phyloP scores from a whole-genome alignment of 1,140 invertebrate genomes.

The Caenorhabditis brenneri region DNA sequence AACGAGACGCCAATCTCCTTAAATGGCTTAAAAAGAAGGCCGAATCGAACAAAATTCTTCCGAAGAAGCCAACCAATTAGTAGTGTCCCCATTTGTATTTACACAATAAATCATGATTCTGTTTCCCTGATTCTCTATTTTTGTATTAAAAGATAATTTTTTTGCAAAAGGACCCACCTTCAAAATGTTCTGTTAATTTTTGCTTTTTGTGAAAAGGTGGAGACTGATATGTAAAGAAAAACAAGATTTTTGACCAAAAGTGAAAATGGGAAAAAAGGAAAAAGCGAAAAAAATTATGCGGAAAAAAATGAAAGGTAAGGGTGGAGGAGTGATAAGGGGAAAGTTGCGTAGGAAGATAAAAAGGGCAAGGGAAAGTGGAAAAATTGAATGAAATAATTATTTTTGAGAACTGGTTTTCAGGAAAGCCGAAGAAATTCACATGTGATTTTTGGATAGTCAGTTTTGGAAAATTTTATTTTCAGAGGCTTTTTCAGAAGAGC shows the following conservation, averaged over 20 bases:
- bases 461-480: too few relatives aligned
- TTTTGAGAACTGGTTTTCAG: not conserved
- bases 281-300: not conserved
- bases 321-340: constrained; percentile 15
- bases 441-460: too few relatives aligned
- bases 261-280: not conserved
- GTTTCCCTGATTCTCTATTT: not conserved
- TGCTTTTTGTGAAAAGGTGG: not conserved
- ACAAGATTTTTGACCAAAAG: not conserved
- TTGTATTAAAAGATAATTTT: too few relatives aligned
- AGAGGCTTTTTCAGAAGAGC: too few relatives aligned
- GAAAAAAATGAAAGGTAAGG: not conserved
- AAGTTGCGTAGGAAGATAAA: not conserved
- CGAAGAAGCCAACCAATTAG: not conserved
- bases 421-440: too few relatives aligned
- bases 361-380: not conserved
- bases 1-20: not conserved
- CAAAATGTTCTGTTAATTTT: too few relatives aligned
- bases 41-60: not conserved
- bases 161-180: too few relatives aligned
- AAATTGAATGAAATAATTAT: not conserved
- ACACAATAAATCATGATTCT: not conserved
- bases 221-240: not conserved
- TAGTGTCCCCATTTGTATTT: not conserved
- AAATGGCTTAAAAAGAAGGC: constrained; percentile 22